Percentiles rank a stretch among this genome's conserved stretches.
Evolutionary conservation across 2,113 vertebrate genomes (phyloP).

Genomic region (Seriola rivoliana): DNA sequence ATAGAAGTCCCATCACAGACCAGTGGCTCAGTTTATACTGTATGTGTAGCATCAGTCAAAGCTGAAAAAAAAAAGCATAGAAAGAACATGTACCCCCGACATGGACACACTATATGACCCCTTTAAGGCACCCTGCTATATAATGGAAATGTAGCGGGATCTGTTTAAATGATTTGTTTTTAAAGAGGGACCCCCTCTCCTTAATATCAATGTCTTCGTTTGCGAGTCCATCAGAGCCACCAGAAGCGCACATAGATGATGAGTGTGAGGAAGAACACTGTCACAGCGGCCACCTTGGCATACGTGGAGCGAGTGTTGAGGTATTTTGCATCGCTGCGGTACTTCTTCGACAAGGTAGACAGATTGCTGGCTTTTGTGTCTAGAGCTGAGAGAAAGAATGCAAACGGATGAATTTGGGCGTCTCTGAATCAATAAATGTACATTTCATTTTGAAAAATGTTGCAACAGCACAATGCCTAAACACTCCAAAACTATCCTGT

Average conservation of each 20-base stretch:
- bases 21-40: conserved; percentile 23
- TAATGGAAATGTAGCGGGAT: conserved; percentile 1
- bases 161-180: conserved; percentile 6
- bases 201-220: background rate
- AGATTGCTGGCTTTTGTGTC: conserved; percentile 97
- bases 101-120: background rate
- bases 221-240: conserved; percentile 91
- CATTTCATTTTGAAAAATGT: background rate
- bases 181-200: background rate
- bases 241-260: conserved; percentile 96
- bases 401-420: background rate
- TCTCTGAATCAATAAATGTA: background rate
- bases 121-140: conserved; percentile 47
- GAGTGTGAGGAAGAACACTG: conserved; percentile 94
- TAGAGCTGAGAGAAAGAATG: conserved; percentile 84
- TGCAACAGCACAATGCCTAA: too few relatives aligned
- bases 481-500: too few relatives aligned
- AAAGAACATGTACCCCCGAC: background rate
- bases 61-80: conserved; percentile 21
- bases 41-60: background rate
- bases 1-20: background rate
- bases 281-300: conserved; percentile 92
- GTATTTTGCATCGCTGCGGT: conserved; percentile 95
- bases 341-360: conserved; percentile 95
- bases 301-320: conserved; percentile 98